phyloP scores from a whole-genome alignment of 2,113 vertebrate species.

The Calypte anna region DNA sequence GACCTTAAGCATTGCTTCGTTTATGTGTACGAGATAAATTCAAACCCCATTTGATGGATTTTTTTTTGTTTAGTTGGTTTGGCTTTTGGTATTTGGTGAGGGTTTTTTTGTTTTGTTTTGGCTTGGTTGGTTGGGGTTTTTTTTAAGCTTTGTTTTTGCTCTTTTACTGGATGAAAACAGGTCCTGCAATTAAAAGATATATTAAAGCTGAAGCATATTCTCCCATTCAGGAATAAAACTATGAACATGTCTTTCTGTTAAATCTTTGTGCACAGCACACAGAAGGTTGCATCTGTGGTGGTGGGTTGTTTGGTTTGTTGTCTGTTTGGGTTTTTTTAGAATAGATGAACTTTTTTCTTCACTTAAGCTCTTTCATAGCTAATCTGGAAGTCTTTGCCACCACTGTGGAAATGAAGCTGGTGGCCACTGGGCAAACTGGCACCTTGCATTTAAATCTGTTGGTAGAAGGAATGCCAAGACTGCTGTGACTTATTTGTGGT shows the following conservation, averaged over 20 bases:
- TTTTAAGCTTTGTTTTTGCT: background rate
- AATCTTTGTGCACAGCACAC: background rate
- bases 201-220: background rate
- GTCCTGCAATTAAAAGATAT: background rate
- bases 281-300: background rate
- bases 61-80: too few relatives aligned
- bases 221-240: background rate
- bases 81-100: too few relatives aligned
- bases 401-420: background rate
- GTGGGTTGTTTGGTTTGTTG: too few relatives aligned
- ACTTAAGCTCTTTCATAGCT: background rate
- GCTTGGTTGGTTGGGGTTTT: too few relatives aligned
- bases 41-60: background rate
- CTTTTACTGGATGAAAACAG: background rate
- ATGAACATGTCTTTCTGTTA: background rate
- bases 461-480: background rate
- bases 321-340: background rate
- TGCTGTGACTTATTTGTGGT: rapidly evolving
- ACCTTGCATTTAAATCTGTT: background rate
- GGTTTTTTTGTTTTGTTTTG: background rate
- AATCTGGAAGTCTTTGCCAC: background rate
- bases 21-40: background rate
- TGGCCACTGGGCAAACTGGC: background rate
- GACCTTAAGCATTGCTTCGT: background rate
- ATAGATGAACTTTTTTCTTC: background rate